Evolutionary conservation across 2,797 vertebrate species (phyloP).

Genomic region (Falco cherrug): DNA sequence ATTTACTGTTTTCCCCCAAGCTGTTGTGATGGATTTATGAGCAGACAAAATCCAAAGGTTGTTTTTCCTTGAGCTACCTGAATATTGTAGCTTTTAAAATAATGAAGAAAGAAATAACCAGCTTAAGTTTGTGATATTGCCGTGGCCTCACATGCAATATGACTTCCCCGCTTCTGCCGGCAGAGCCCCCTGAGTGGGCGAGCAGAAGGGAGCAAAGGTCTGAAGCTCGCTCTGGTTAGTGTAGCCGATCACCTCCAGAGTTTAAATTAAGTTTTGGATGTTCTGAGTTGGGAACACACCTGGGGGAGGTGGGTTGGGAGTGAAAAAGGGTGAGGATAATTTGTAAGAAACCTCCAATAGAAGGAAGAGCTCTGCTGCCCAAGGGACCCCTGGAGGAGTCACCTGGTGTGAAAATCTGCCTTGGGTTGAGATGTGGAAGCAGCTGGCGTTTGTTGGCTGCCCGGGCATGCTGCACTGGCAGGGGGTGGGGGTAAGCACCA

Average conservation of each 20-base stretch:
- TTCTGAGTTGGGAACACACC: not conserved
- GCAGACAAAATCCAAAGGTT: constrained; percentile 46
- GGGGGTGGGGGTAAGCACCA: fast-evolving
- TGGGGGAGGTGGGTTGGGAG: not conserved
- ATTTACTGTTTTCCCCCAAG: constrained; percentile 56
- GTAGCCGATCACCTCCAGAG: not conserved
- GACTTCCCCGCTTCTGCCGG: not conserved
- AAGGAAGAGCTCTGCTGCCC: not conserved
- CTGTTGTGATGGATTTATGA: constrained; percentile 56
- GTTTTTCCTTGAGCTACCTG: constrained; percentile 59
- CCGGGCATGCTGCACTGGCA: not conserved
- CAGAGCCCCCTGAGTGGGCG: fast-evolving
- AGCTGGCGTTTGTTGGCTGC: not conserved
- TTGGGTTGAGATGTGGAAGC: not conserved
- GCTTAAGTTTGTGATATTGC: constrained; percentile 21
- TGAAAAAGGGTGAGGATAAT: not conserved
- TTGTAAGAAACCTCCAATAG: not conserved
- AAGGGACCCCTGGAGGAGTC: not conserved
- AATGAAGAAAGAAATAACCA: constrained; percentile 28
- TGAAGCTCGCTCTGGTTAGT: not conserved
- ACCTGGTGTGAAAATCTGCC: not conserved
- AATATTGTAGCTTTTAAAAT: constrained; percentile 55
- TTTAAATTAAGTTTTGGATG: not conserved
- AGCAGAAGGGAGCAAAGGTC: not conserved
- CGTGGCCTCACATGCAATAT: not conserved